phyloP scores from a whole-genome alignment of 2,113 vertebrate genomes.

The Phrynocephalus versicolor region DNA sequence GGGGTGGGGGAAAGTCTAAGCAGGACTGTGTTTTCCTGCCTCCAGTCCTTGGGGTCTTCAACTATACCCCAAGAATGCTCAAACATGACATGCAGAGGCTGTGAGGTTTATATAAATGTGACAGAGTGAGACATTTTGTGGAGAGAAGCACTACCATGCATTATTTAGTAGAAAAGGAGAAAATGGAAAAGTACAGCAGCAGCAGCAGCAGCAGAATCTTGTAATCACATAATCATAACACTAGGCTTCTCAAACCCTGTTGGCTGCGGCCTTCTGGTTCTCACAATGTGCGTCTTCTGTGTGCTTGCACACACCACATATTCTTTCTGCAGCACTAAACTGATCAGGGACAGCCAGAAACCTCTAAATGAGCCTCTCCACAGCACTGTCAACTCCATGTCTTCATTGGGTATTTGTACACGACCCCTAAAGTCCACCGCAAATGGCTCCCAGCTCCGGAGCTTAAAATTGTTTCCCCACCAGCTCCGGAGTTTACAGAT shows the following conservation, averaged over 20 bases:
- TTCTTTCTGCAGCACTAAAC: neutral
- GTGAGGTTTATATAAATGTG: too few species aligned
- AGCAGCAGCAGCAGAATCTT: neutral
- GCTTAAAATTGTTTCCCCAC: too few species aligned
- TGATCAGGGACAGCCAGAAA: neutral
- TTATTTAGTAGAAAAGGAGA: neutral
- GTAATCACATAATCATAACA: neutral
- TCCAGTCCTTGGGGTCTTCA: too few species aligned
- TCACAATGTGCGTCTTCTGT: neutral
- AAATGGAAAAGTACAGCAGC: neutral
- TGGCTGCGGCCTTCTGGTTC: neutral
- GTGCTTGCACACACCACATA: too few species aligned
- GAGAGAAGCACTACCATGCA: neutral
- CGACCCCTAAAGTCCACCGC: too few species aligned
- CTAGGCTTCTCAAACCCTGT: neutral
- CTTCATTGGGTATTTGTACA: too few species aligned
- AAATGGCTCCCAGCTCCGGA: too few species aligned
- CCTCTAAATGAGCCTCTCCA: neutral
- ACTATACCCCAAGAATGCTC: too few species aligned
- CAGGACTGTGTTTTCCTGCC: too few species aligned
- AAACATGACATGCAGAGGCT: too few species aligned
- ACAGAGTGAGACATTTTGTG: neutral
- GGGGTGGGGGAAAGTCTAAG: too few species aligned
- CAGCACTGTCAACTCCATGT: neutral
- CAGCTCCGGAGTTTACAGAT: too few species aligned